Base-by-base conservation (phyloP, 2,113 vertebrate genomes). In the Penelope pileata region DNA sequence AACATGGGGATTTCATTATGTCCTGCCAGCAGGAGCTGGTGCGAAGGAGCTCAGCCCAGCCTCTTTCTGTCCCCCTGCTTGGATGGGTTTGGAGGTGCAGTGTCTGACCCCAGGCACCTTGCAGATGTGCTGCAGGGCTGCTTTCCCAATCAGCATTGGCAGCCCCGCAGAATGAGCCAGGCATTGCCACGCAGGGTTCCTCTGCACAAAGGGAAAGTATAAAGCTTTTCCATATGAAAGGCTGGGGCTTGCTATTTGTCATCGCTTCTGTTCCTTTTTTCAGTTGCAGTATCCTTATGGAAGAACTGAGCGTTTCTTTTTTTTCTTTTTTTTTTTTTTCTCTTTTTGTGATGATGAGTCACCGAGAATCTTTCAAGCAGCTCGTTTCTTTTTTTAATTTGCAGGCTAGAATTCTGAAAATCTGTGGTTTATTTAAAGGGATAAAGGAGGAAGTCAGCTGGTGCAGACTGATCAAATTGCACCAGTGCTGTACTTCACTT, bases 121-220 rank as follows among this genome's bases (percentile, higher is more conserved):
- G n/a, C 62, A 73, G 83, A 85, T 60, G 56, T 53, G 60, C 85
- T 68, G 56, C 40, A 17, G 66, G 74, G 51, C 81, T 82, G 42
- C 29, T 74, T 36, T 8, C 3, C 51, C 38, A 8, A 0, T 32
- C 47, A 8, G 23, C 3, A 1, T 7, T 23, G 4, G 24, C 75
- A 74, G 83, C 54, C 48, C 32, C 0, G 0, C 43, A 16, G 47
- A 32, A 16, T 50, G 29, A 64, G 50, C 32, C 1, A 4, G 34
- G 54, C 7, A 0, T 51, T 85, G 70, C 43, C 2, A 0, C 27
- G 2, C 0, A 1, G 36, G 15, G 24, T 58, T 68, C 58, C 54
- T 76, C 21, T 48, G 30, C 6, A 2, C 16, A 50, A 18, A 58
- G 72, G 17, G 87, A 80, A 69, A 63, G 10, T 16, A 43, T 5